Evolutionary conservation across 2,797 vertebrate species (phyloP).

Genomic region (Falco naumanni): DNA sequence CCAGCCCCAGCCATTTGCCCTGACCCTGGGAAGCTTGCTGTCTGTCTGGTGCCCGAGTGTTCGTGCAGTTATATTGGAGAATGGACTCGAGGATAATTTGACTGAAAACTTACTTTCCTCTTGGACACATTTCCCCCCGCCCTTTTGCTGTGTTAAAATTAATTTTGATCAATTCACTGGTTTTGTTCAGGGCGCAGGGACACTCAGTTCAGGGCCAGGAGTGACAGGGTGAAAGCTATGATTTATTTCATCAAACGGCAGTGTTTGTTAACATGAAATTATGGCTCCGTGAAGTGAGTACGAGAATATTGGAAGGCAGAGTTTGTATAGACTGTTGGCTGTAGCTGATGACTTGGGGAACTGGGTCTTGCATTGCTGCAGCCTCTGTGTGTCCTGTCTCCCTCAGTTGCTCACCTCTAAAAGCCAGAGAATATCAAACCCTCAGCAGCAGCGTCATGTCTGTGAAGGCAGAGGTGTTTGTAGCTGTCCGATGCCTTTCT

Average conservation of each 20-base stretch:
- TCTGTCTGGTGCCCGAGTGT: neutral
- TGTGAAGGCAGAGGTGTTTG: neutral
- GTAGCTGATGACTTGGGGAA: neutral
- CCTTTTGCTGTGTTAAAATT: neutral
- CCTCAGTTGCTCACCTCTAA: neutral
- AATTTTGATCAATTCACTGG: neutral
- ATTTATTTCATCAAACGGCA: neutral
- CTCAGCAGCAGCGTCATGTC: neutral
- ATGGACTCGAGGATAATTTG: neutral
- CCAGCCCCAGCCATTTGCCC: neutral
- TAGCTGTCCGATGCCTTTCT: rapidly evolving
- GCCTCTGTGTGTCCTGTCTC: neutral
- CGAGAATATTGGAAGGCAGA: neutral
- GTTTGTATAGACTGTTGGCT: neutral
- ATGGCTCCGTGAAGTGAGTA: neutral
- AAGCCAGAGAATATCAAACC: neutral
- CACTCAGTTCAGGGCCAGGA: neutral
- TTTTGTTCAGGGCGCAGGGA: neutral
- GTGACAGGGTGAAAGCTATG: neutral
- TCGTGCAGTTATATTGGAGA: rapidly evolving
- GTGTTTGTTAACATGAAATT: neutral
- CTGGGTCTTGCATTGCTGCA: neutral
- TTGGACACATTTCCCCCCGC: neutral
- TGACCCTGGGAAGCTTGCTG: neutral
- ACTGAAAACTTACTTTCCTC: neutral